Evolutionary conservation across 2,888 invertebrate species (phyloP), one percentile per base, ranked within the genome.

Genomic region (Andrena haemorrhoa): DNA sequence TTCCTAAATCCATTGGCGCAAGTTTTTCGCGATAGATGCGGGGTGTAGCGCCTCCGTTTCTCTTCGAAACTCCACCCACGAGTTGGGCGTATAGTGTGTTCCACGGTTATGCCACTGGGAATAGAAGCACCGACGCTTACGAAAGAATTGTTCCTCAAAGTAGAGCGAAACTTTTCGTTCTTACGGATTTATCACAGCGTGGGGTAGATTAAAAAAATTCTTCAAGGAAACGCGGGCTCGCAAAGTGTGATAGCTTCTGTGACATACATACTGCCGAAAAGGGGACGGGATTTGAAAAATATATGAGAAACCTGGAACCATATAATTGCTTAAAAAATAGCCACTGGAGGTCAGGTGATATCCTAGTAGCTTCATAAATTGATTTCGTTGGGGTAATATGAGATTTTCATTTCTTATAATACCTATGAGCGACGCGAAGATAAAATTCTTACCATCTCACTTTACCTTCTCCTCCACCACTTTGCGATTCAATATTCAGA

Each of bases 151-250:
- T 61, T 53, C 7, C 60, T 10, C 31, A 12, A 56, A 56, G 49
- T 16, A 33, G 7, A 7, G 29, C 29, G 35, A 12, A 63, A 72
- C 33, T 72, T 65, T 47, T 71, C 65, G 26, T 41, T 63, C 47
- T 77, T 12, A 7, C n/a, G 12, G 10, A 60, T 72, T 60, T 60
- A 65, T 71, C 10, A 41, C 35, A 2, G 16, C 2, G 10, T 29
- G 0, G 6, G 5, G n/a, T 4, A 20, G 47, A 61, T 66, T 41
- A 53, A 53, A 61, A 65, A 68, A 26, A 41, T 71, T 10, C 41
- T 64, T 35, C 49, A 2, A 16, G 10, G 31, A 56, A 10, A 10
- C 56, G 41, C 4, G 41, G 4, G 41, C 41, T 16, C 16, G 41
- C 16, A 5, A 41, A 16, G 12, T 41, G 41, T 41, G 12, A 41